Evolutionary conservation across 35 echinoderm and acorn worm species (phyloP).

Genomic region (Holothuria glaberrima): DNA sequence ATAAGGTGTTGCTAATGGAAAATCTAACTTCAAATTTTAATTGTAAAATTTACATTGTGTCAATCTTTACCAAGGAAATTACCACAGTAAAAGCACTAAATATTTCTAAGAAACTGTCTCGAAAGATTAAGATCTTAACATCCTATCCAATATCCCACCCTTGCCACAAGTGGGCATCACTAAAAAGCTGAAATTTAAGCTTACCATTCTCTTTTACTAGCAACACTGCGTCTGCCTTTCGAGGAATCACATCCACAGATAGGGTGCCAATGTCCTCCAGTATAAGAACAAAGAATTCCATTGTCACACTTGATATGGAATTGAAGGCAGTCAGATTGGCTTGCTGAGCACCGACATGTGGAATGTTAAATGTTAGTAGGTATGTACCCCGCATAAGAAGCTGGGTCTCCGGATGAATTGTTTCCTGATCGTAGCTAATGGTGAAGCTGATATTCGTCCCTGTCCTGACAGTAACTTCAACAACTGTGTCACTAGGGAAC

Average conservation of each 20-base stretch:
- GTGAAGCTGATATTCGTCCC: constrained; percentile 18
- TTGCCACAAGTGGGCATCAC: too few species aligned
- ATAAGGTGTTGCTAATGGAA: too few species aligned
- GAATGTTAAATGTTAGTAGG: constrained; percentile 18
- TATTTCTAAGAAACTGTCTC: too few species aligned
- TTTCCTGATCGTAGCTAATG: background rate
- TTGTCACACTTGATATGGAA: background rate
- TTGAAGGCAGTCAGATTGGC: constrained; percentile 43
- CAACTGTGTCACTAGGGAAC: background rate
- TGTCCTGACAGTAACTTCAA: background rate
- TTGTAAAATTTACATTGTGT: too few species aligned
- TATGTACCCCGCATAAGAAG: background rate
- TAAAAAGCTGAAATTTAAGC: background rate
- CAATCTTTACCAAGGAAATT: too few species aligned
- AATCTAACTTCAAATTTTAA: too few species aligned
- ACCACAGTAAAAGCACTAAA: too few species aligned
- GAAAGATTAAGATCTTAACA: too few species aligned
- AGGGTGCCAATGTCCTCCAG: constrained; percentile 23
- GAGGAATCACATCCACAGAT: constrained; percentile 7
- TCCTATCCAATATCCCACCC: too few species aligned
- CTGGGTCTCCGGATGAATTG: background rate
- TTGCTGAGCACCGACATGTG: background rate
- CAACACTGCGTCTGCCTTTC: constrained; percentile 21
- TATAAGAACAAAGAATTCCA: constrained; percentile 8
- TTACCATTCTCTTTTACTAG: constrained; percentile 78